Percentiles rank a stretch among this genome's conserved stretches.
phyloP scores from a whole-genome alignment of 1,140 invertebrate genomes.

The Lucilia sericata region DNA sequence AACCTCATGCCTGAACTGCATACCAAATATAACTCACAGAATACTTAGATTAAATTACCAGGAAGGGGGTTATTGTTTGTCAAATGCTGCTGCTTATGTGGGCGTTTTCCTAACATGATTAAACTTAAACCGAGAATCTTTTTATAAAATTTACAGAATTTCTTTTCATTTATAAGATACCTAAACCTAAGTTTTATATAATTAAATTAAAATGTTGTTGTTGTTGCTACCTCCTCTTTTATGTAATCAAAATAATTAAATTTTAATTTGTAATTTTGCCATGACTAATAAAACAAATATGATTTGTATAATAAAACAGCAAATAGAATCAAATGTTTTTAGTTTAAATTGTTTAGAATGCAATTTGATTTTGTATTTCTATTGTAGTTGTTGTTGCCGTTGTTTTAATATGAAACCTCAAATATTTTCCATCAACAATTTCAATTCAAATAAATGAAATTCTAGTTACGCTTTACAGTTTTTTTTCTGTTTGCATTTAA shows the following conservation, averaged over 20 bases:
- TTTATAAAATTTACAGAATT: background rate
- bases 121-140: background rate
- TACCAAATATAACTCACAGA: background rate
- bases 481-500: background rate
- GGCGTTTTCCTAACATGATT: background rate
- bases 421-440: background rate
- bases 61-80: background rate
- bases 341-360: slow-evolving; percentile 8
- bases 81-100: background rate
- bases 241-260: background rate
- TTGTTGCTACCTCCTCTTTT: background rate
- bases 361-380: slow-evolving; percentile 14
- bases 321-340: background rate
- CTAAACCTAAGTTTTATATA: background rate
- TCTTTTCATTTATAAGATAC: background rate
- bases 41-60: background rate
- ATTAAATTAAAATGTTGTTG: too few relatives aligned
- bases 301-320: background rate
- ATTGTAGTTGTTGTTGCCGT: background rate
- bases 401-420: slow-evolving; percentile 9
- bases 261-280: background rate
- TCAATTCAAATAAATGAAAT: background rate
- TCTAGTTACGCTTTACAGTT: slow-evolving; percentile 15
- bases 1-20: slow-evolving; percentile 8
- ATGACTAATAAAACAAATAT: slow-evolving; percentile 25